phyloP scores from a whole-genome alignment of 1,140 invertebrate genomes.

The Stenopsyche tienmushanensis region DNA sequence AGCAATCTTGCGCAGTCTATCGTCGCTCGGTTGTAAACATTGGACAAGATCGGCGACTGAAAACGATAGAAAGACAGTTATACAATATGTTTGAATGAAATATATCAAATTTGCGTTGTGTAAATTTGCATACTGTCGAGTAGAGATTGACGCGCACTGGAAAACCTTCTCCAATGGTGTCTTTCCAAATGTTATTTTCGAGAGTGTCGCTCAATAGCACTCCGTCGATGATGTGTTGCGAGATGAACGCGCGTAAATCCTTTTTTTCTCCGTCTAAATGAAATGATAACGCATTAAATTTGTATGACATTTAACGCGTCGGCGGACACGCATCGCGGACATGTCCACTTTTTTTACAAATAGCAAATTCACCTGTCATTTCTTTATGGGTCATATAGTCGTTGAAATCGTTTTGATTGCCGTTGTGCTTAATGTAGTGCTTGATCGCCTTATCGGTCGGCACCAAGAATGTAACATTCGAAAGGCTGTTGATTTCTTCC shows the following conservation, averaged over 20 bases:
- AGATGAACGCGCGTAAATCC: constrained; percentile 23
- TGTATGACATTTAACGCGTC: no score
- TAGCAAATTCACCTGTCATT: background rate
- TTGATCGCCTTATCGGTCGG: constrained; percentile 33
- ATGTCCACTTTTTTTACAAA: no score
- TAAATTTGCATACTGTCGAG: constrained; percentile 32
- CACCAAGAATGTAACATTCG: constrained; percentile 34
- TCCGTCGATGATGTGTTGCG: constrained; percentile 25
- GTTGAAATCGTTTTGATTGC: no score
- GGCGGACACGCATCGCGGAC: no score
- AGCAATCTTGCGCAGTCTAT: constrained; percentile 31
- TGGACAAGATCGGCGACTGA: constrained; percentile 20
- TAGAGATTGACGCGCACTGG: constrained; percentile 31
- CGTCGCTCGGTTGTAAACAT: constrained; percentile 30
- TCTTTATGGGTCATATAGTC: no score
- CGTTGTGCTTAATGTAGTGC: constrained; percentile 8
- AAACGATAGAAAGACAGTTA: constrained; percentile 2
- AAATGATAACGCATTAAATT: background rate
- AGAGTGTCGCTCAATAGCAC: constrained; percentile 21
- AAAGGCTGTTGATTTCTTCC: constrained; percentile 23
- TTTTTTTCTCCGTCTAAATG: constrained; percentile 4
- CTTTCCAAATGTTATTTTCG: constrained; percentile 18
- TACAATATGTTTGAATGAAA: no score
- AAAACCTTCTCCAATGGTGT: constrained; percentile 1
- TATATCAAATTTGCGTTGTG: background rate